Evolutionary conservation across 2,797 vertebrate species (phyloP).

Genomic region (Ceyx erithaca): DNA sequence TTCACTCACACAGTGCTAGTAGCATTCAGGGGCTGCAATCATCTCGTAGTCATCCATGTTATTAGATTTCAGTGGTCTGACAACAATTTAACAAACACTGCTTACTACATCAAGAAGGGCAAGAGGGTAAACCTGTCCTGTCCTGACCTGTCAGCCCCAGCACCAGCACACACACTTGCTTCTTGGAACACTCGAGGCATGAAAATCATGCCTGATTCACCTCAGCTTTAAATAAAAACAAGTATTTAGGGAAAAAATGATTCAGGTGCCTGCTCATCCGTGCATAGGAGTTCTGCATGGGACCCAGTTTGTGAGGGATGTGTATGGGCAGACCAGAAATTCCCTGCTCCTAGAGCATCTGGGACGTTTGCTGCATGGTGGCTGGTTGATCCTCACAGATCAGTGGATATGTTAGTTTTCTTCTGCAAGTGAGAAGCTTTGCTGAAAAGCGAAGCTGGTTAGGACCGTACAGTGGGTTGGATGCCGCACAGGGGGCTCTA

Average conservation of each 20-base stretch:
- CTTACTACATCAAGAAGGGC: conserved; percentile 7
- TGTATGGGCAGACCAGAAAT: background rate
- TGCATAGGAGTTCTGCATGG: background rate
- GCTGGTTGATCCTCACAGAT: background rate
- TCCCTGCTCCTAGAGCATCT: background rate
- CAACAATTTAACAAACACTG: conserved; percentile 30
- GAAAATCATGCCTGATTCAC: background rate
- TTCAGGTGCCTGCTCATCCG: background rate
- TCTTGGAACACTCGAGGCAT: background rate
- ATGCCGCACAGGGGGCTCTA: background rate
- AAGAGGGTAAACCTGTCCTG: conserved; percentile 8
- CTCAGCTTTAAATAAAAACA: background rate
- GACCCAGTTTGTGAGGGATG: background rate
- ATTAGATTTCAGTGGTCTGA: conserved; percentile 19
- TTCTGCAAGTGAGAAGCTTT: background rate
- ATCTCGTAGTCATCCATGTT: conserved; percentile 19
- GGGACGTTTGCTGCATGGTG: background rate
- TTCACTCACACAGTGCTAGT: background rate
- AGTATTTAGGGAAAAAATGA: background rate
- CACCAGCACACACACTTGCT: background rate
- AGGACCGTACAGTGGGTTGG: background rate
- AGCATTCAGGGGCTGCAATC: background rate
- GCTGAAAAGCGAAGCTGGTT: too few species aligned
- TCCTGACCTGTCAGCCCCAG: background rate
- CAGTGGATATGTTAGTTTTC: background rate